These are phyloP conservation scores for Crenichthys baileyi DNA, from an alignment of 2,797 vertebrate species.

Conservation along the genomic window DNA sequence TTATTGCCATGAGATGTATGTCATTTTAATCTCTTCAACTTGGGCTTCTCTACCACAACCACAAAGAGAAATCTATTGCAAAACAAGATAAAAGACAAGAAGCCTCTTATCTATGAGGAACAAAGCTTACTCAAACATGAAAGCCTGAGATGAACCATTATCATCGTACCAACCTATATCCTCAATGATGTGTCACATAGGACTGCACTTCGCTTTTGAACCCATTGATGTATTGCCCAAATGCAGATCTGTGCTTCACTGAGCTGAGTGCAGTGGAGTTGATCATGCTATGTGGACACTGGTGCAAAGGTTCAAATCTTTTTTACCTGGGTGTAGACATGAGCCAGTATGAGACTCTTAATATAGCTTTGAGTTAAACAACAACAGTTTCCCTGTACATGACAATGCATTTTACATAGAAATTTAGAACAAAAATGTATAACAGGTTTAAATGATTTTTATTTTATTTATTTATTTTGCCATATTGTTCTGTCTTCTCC, in stretches of 20 bases:
- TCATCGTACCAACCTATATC: conserved; percentile 21
- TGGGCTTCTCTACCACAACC: background rate
- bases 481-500: background rate
- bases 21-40: background rate
- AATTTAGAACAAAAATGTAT: background rate
- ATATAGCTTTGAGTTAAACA: background rate
- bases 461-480: background rate
- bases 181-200: background rate
- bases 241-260: background rate
- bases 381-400: background rate
- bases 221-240: background rate
- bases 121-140: conserved; percentile 26
- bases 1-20: background rate
- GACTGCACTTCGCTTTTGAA: background rate
- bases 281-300: background rate
- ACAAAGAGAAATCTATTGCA: conserved; percentile 18
- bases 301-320: background rate
- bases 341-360: background rate
- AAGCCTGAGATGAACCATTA: conserved; percentile 35
- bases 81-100: conserved; percentile 37
- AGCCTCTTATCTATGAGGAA: conserved; percentile 34
- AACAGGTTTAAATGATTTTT: background rate
- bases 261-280: background rate
- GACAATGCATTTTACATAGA: background rate
- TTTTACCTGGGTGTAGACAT: background rate